phyloP scores from a whole-genome alignment of 2,797 vertebrate genomes.

The Microhierax caerulescens region DNA sequence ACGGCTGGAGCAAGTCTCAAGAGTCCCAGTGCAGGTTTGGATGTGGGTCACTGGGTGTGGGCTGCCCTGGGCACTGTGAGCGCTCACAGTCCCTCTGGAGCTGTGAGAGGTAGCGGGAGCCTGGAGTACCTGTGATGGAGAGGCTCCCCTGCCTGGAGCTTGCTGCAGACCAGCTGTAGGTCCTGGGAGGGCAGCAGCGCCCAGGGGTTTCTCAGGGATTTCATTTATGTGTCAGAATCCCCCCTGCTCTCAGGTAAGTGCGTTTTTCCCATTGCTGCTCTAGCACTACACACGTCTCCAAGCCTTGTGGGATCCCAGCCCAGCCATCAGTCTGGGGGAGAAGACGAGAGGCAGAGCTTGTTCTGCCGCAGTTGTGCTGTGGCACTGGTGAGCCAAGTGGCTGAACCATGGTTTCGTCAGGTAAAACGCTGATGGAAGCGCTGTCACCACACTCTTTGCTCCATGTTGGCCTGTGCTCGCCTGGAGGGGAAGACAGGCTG shows the following conservation, averaged over 20 bases:
- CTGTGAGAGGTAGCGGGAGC: neutral
- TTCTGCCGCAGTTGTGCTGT: neutral
- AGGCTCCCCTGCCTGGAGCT: neutral
- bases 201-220: neutral
- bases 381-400: fast-evolving
- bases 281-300: fast-evolving
- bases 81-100: neutral
- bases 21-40: neutral
- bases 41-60: neutral
- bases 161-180: neutral
- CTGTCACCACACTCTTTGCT: neutral
- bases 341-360: neutral
- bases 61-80: neutral
- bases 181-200: neutral
- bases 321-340: neutral
- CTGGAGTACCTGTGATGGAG: neutral
- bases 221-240: neutral
- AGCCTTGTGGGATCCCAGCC: neutral
- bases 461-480: fast-evolving
- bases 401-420: fast-evolving
- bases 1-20: neutral
- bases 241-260: neutral
- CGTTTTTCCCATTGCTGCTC: neutral
- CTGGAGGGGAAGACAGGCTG: neutral
- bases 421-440: fast-evolving